Conservation (phyloP, 2,113 vertebrate species). For the Tautogolabrus adspersus region DNA sequence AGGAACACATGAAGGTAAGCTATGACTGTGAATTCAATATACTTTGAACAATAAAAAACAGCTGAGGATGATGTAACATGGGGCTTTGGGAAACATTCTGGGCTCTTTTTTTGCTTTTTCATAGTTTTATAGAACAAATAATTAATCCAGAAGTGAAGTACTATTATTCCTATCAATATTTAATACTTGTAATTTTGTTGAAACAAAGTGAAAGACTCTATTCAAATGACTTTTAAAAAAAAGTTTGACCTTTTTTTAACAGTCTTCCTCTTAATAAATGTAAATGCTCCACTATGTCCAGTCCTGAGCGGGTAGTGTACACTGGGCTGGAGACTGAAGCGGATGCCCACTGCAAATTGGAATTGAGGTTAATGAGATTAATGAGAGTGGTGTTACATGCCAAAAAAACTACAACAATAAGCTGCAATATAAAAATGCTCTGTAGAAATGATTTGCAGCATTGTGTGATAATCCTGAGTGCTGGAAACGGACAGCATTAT, state of each 20-base stretch:
- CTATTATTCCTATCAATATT: too few relatives aligned
- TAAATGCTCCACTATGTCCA: too few relatives aligned
- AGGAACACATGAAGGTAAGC: too few relatives aligned
- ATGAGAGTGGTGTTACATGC: not conserved
- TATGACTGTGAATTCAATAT: too few relatives aligned
- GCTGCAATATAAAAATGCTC: not conserved
- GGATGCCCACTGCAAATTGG: not conserved
- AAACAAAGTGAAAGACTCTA: too few relatives aligned
- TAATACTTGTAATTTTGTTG: too few relatives aligned
- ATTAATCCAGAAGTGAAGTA: not conserved
- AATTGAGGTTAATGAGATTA: constrained; percentile 2
- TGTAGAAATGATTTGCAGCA: not conserved
- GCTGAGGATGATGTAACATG: not conserved
- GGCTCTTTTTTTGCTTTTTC: too few relatives aligned
- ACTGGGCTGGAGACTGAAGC: not conserved
- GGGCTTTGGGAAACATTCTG: not conserved
- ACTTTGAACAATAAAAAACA: not conserved
- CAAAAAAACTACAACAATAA: constrained; percentile 12
- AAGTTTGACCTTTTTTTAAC: too few relatives aligned
- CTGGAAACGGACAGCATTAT: not conserved
- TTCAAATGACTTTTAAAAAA: too few relatives aligned
- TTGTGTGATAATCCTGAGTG: not conserved
- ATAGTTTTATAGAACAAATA: not conserved
- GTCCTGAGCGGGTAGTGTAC: too few relatives aligned
- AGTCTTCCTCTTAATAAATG: too few relatives aligned